Evolutionary conservation across 2,797 vertebrate species (phyloP).

Genomic region (Babyrousa celebensis): DNA sequence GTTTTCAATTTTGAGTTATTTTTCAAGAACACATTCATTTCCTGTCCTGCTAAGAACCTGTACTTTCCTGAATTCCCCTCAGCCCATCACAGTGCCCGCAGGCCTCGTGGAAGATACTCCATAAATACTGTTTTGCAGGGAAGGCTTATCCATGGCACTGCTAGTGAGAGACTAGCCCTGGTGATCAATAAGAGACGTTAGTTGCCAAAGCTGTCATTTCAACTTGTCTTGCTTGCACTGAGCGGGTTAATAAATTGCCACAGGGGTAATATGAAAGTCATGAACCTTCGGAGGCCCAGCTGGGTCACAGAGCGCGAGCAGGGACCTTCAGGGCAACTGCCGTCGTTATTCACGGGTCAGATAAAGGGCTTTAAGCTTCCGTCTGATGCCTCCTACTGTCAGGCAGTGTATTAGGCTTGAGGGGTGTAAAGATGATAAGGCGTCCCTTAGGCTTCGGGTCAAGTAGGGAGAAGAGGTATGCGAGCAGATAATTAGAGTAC

Average conservation of each 20-base stretch:
- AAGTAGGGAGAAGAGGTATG: conserved; percentile 1
- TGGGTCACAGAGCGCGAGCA: conserved; percentile 70
- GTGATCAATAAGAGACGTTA: conserved; percentile 74
- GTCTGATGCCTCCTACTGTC: conserved; percentile 13
- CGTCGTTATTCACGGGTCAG: conserved; percentile 44
- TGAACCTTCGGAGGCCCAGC: conserved; percentile 77
- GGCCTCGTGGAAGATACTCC: conserved; percentile 64
- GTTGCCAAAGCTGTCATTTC: conserved; percentile 74
- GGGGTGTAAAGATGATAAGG: conserved; percentile 15
- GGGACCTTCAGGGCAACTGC: conserved; percentile 68
- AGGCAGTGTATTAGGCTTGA: conserved; percentile 29
- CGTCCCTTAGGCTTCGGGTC: neutral
- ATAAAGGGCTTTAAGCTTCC: conserved; percentile 52
- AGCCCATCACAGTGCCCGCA: conserved; percentile 58
- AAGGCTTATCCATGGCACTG: conserved; percentile 26
- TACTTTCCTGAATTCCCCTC: conserved; percentile 40
- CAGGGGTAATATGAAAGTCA: conserved; percentile 82
- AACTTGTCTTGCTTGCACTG: conserved; percentile 77
- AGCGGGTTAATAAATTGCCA: conserved; percentile 82
- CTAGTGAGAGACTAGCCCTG: conserved; percentile 52
- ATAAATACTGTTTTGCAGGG: conserved; percentile 72
- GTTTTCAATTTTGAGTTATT: conserved; percentile 70
- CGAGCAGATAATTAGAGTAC: conserved; percentile 46
- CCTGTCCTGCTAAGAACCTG: neutral
- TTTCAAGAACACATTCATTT: conserved; percentile 65